phyloP scores from a whole-genome alignment of 1,140 invertebrate genomes.

The Portunus trituberculatus region DNA sequence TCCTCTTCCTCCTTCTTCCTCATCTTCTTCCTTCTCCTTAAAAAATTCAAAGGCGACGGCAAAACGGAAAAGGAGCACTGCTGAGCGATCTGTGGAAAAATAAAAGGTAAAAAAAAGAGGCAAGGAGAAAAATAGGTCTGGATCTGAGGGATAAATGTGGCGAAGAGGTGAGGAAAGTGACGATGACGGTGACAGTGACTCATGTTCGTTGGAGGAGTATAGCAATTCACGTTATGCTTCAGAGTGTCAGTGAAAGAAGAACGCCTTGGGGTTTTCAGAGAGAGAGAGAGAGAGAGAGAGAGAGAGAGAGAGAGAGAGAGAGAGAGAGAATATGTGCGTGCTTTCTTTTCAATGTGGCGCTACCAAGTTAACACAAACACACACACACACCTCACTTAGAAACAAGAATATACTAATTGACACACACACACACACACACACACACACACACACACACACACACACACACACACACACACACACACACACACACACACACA shows the following conservation, averaged over 20 bases:
- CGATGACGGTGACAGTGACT: neutral
- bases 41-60: neutral
- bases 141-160: neutral
- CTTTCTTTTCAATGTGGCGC: too few relatives aligned
- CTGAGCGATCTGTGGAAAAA: neutral
- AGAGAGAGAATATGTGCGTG: neutral
- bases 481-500: neutral
- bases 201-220: neutral
- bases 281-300: constrained; percentile 24
- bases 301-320: constrained; percentile 43
- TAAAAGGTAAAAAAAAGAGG: too few relatives aligned
- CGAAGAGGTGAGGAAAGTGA: neutral
- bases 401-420: too few relatives aligned
- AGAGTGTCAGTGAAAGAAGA: neutral
- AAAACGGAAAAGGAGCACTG: neutral
- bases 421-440: too few relatives aligned
- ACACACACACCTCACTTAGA: constrained; percentile 25
- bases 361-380: too few relatives aligned
- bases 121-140: neutral
- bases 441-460: too few relatives aligned
- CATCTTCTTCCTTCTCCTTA: neutral
- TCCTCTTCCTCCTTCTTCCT: neutral
- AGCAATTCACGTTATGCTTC: too few relatives aligned
- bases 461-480: neutral
- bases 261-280: neutral